These are phyloP conservation scores for Dendroctonus ponderosae DNA, from an alignment of 1,140 invertebrate genomes.

Conservation along the genomic window DNA sequence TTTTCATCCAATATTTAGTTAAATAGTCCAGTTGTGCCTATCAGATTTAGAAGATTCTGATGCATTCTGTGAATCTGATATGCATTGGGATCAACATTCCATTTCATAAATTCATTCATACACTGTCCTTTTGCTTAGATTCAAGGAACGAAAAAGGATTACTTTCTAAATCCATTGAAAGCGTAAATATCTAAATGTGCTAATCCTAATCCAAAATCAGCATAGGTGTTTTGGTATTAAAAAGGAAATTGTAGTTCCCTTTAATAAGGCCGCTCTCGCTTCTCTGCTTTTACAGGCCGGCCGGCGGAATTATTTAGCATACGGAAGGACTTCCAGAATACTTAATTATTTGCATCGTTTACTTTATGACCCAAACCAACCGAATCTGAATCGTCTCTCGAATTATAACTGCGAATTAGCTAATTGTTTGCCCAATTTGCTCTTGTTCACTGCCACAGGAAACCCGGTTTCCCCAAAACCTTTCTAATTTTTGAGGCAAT, in stretches of 20 bases:
- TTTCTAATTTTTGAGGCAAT: not conserved
- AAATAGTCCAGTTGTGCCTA: no score
- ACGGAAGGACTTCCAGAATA: conserved; percentile 35
- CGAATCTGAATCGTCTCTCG: conserved; percentile 26
- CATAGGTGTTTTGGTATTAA: conserved; percentile 18
- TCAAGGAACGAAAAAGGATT: no score
- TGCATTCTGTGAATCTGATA: no score
- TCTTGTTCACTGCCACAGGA: conserved; percentile 2
- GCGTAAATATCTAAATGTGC: not conserved
- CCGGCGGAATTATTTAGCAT: conserved; percentile 30
- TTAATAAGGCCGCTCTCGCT: conserved; percentile 4
- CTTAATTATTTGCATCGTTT: conserved; percentile 37
- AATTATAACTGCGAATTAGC: conserved; percentile 35
- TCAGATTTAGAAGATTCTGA: no score
- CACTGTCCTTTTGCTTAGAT: no score
- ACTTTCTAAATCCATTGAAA: no score
- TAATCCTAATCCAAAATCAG: conserved; percentile 12
- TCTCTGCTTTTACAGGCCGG: conserved; percentile 13
- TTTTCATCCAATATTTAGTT: no score
- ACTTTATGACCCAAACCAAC: conserved; percentile 28
- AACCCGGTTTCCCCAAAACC: no score
- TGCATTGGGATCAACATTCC: no score
- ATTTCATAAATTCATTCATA: no score
- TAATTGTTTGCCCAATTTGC: conserved; percentile 32
- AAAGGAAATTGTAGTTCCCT: conserved; percentile 18